phyloP scores from a whole-genome alignment of 2,797 vertebrate genomes.

The Acanthurus lineatus region DNA sequence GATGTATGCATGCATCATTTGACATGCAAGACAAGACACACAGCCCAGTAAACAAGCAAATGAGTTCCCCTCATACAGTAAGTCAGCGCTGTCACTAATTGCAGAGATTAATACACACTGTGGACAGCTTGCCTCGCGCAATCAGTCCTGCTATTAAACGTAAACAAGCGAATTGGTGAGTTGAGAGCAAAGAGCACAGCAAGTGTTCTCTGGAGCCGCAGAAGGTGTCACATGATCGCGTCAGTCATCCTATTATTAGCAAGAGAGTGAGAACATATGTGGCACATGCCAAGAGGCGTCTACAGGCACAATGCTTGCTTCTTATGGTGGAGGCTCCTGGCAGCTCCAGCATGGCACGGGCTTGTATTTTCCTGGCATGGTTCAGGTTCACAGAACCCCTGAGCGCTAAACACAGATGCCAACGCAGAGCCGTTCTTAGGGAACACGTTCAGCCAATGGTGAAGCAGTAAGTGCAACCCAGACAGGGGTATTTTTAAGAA shows the following conservation, averaged over 20 bases:
- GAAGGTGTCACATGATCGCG: constrained; percentile 40
- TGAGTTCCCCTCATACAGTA: constrained; percentile 3
- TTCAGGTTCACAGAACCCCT: constrained; percentile 54
- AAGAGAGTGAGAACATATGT: constrained; percentile 67
- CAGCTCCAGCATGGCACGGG: constrained; percentile 54
- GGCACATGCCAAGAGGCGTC: constrained; percentile 65
- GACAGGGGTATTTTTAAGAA: constrained; percentile 20
- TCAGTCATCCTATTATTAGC: constrained; percentile 68
- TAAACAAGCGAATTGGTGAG: constrained; percentile 18
- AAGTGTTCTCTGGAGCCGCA: constrained; percentile 24
- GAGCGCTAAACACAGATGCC: constrained; percentile 42
- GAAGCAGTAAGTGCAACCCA: background rate
- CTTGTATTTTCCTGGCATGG: constrained; percentile 66
- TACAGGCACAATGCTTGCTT: constrained; percentile 45
- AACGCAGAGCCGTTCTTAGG: constrained; percentile 38
- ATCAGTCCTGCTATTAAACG: background rate
- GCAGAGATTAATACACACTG: background rate
- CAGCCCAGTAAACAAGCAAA: constrained; percentile 39
- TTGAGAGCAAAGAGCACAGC: constrained; percentile 7
- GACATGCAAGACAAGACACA: constrained; percentile 31
- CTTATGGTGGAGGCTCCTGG: constrained; percentile 57
- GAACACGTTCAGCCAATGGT: constrained; percentile 45
- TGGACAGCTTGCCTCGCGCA: background rate
- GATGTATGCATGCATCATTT: constrained; percentile 15
- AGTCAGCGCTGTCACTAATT: background rate